These are phyloP conservation scores for Alcis repandata DNA, from an alignment of 2,888 invertebrate species.

Conservation along the genomic window DNA sequence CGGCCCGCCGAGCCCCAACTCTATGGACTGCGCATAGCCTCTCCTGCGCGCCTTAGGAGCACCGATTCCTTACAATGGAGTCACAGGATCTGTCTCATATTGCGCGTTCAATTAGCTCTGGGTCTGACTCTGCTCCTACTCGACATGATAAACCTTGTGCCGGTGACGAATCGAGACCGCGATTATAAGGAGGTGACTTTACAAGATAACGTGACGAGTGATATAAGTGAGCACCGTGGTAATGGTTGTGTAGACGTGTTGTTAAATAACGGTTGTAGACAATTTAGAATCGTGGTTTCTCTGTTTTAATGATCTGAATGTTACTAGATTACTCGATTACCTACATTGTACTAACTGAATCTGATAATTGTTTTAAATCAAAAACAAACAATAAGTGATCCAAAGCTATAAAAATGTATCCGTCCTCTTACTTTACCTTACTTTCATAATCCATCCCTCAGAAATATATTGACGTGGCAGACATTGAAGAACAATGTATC, in stretches of 20 bases:
- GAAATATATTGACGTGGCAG: no score
- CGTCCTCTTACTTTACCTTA: conserved; percentile 6
- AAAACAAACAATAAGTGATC: neutral
- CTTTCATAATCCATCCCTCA: no score
- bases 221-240: conserved; percentile 37
- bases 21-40: conserved; percentile 91
- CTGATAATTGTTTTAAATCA: no score
- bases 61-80: conserved; percentile 39
- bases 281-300: conserved; percentile 16
- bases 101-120: conserved; percentile 14
- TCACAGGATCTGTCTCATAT: conserved; percentile 18
- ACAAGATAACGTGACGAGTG: conserved; percentile 19
- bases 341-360: conserved; percentile 13
- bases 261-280: conserved; percentile 30
- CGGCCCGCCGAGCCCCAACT: conserved; percentile 89
- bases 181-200: conserved; percentile 4
- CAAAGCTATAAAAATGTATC: conserved; percentile 17
- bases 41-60: conserved; percentile 80
- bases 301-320: conserved; percentile 18
- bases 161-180: conserved; percentile 1
- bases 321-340: conserved; percentile 7
- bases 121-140: conserved; percentile 6
- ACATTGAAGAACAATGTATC: no score
- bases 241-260: conserved; percentile 42
- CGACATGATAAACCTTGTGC: neutral